Evolutionary conservation across 1,140 invertebrate genomes (phyloP).

Genomic region (Megalonaias nervosa): DNA sequence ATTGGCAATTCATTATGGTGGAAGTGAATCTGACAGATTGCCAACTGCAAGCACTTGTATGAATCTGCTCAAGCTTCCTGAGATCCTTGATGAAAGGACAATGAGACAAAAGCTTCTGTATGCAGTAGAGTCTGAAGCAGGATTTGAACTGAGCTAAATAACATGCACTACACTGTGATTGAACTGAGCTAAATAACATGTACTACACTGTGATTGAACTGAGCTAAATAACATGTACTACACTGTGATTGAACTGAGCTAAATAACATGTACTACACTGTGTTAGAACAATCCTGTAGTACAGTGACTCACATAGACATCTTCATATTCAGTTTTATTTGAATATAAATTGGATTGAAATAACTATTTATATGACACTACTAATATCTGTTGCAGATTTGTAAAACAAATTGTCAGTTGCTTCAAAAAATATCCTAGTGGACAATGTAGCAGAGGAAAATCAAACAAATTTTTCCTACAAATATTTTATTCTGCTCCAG

Average conservation of each 20-base stretch:
- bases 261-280: slow-evolving; percentile 6
- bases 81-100: slow-evolving; percentile 85
- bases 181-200: slow-evolving; percentile 80
- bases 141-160: slow-evolving; percentile 89
- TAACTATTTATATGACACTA: too few species aligned
- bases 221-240: slow-evolving; percentile 69
- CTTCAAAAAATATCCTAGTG: too few species aligned
- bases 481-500: too few species aligned
- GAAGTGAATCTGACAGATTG: slow-evolving; percentile 84
- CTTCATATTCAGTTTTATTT: too few species aligned
- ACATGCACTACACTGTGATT: slow-evolving; percentile 68
- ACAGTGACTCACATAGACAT: too few species aligned
- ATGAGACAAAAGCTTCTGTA: slow-evolving; percentile 90
- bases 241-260: slow-evolving; percentile 83
- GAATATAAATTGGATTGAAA: too few species aligned
- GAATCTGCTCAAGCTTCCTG: slow-evolving; percentile 96
- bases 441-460: too few species aligned
- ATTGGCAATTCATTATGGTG: slow-evolving; percentile 94
- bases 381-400: too few species aligned
- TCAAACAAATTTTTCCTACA: too few species aligned
- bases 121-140: slow-evolving; percentile 94
- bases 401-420: too few species aligned
- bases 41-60: slow-evolving; percentile 98
- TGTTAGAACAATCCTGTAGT: too few species aligned
- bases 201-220: slow-evolving; percentile 80